phyloP scores from a whole-genome alignment of 2,113 vertebrate genomes.

The Cyprinodon tularosa region DNA sequence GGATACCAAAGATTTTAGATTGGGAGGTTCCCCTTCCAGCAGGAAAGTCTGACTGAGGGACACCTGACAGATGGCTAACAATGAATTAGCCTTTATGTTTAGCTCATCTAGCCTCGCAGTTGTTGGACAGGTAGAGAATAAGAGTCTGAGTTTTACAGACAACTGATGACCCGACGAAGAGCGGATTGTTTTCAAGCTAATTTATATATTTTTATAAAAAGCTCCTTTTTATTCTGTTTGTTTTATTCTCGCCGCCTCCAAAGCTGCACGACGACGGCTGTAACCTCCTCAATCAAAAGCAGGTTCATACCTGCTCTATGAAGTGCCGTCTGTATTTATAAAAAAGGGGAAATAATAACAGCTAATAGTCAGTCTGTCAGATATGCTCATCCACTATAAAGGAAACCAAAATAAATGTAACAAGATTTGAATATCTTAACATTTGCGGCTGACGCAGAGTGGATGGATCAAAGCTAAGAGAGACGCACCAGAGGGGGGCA shows the following conservation, averaged over 20 bases:
- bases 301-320: slow-evolving; percentile 52
- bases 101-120: slow-evolving; percentile 20
- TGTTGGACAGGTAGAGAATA: slow-evolving; percentile 56
- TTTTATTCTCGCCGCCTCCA: slow-evolving; percentile 58
- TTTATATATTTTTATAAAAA: slow-evolving; percentile 23
- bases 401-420: slow-evolving; percentile 77
- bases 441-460: slow-evolving; percentile 67
- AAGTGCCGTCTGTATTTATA: slow-evolving; percentile 51
- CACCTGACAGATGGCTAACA: background rate
- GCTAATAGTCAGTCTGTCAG: slow-evolving; percentile 78
- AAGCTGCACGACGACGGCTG: slow-evolving; percentile 61
- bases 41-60: too few relatives aligned
- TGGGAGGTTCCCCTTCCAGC: too few relatives aligned
- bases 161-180: slow-evolving; percentile 48
- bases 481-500: slow-evolving; percentile 57
- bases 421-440: slow-evolving; percentile 75
- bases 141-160: slow-evolving; percentile 48
- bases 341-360: slow-evolving; percentile 68
- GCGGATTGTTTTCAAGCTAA: slow-evolving; percentile 54
- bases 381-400: slow-evolving; percentile 70
- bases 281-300: slow-evolving; percentile 77
- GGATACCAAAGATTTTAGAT: too few relatives aligned
- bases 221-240: slow-evolving; percentile 47
- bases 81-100: slow-evolving; percentile 2
- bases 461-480: slow-evolving; percentile 72